phyloP scores from a whole-genome alignment of 2,888 invertebrate genomes.

The Sthenelais limicola region DNA sequence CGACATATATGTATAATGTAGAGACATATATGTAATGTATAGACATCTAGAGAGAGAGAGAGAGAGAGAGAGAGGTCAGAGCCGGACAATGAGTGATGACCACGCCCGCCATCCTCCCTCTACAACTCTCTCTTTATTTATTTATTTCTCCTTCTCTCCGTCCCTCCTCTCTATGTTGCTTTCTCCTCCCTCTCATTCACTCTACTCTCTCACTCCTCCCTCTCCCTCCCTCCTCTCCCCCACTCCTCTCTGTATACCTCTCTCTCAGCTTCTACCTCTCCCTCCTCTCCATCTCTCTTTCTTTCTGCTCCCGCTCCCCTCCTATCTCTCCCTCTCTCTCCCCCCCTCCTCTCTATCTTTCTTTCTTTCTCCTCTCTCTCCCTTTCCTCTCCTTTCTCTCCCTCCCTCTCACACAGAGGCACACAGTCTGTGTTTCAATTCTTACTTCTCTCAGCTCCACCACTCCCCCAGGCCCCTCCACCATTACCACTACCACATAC shows the following conservation, averaged over 20 bases:
- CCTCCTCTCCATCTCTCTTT: no score
- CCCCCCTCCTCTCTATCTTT: background rate
- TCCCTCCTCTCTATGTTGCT: background rate
- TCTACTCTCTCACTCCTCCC: background rate
- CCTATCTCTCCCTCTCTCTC: no score
- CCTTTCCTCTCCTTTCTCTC: background rate
- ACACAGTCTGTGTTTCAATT: no score
- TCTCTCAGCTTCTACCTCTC: no score
- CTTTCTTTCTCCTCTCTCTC: background rate
- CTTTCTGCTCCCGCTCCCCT: background rate
- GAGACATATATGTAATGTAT: no score
- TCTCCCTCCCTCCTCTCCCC: background rate
- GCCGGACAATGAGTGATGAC: no score
- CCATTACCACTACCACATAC: no score
- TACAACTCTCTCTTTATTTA: background rate
- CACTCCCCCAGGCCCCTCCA: conserved; percentile 32
- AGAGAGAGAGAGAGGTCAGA: no score
- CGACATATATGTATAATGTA: no score
- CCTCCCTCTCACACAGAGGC: background rate
- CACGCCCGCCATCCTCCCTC: background rate
- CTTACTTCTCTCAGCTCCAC: background rate
- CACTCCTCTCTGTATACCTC: no score
- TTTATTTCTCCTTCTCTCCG: background rate
- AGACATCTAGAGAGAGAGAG: no score
- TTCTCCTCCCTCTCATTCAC: background rate